A percentile compares a stretch with the other conserved stretches of the same genome.
phyloP scores from a whole-genome alignment of 2,888 invertebrate genomes.

The Entomobrya multifasciata region DNA sequence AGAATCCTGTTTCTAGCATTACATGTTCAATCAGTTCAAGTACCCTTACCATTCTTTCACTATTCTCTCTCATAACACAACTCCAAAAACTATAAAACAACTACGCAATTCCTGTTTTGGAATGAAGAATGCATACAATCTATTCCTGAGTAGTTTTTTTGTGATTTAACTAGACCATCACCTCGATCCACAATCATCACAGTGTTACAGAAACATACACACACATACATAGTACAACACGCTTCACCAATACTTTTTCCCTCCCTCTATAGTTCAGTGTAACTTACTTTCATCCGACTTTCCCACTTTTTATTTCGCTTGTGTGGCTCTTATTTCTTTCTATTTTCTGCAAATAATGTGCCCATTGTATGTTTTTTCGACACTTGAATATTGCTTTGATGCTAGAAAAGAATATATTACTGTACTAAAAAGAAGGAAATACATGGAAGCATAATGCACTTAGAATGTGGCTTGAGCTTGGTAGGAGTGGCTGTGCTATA shows the following conservation, averaged over 20 bases:
- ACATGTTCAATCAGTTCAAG: conserved; percentile 63
- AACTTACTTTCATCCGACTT: conserved; percentile 38
- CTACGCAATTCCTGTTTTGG: not conserved
- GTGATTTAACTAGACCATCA: conserved; percentile 41
- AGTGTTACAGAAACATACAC: not conserved
- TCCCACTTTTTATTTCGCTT: conserved; percentile 16
- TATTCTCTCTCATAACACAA: not conserved
- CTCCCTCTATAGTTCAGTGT: conserved; percentile 22
- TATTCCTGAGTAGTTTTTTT: conserved; percentile 7
- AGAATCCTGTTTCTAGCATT: conserved; percentile 43
- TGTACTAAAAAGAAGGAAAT: not conserved
- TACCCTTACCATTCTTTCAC: conserved; percentile 42
- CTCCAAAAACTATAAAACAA: conserved; percentile 24
- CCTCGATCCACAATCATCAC: not conserved
- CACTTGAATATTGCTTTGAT: conserved; percentile 57
- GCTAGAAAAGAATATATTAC: conserved; percentile 24
- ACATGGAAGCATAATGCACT: not conserved
- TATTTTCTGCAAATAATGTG: conserved; percentile 56
- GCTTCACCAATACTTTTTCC: conserved; percentile 14
- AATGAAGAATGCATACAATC: conserved; percentile 20
- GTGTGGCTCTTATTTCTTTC: conserved; percentile 34
- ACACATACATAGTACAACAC: not conserved
- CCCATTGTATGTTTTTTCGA: conserved; percentile 60
- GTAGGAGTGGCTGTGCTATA: too few species aligned
- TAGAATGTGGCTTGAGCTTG: too few species aligned